Percentiles rank a stretch among this genome's conserved stretches.
phyloP scores from a whole-genome alignment of 1,140 invertebrate species.

The Ostrea denselamellosa region DNA sequence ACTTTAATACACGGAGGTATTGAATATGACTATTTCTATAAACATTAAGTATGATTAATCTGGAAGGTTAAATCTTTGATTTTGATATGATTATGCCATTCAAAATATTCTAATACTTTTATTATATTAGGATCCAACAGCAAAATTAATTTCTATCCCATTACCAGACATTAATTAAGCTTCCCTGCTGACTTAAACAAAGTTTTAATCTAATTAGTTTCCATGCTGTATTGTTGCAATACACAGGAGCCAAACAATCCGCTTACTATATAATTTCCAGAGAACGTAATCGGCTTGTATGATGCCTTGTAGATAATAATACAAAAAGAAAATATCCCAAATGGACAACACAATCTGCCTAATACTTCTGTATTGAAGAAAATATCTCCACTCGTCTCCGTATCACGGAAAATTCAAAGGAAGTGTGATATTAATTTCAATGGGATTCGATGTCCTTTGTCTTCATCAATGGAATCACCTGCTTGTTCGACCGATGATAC shows the following conservation, averaged over 20 bases:
- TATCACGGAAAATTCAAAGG: slow-evolving; percentile 5
- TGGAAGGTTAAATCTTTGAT: slow-evolving; percentile 14
- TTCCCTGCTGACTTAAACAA: slow-evolving; percentile 16
- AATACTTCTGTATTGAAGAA: slow-evolving; percentile 10
- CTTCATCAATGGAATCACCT: slow-evolving; percentile 22
- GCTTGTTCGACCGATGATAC: background rate
- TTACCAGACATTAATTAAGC: slow-evolving; percentile 30
- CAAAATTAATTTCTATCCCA: slow-evolving; percentile 4
- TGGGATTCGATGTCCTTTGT: slow-evolving; percentile 1
- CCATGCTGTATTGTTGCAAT: slow-evolving; percentile 24
- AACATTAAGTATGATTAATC: too few species aligned
- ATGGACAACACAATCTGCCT: slow-evolving; percentile 13
- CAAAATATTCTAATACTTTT: slow-evolving; percentile 15
- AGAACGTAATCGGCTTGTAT: slow-evolving; percentile 1
- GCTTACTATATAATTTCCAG: slow-evolving; percentile 30
- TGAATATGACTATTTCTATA: too few species aligned
- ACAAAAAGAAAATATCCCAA: slow-evolving; percentile 36
- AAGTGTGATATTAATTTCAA: background rate
- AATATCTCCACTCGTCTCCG: background rate
- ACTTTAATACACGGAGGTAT: too few species aligned
- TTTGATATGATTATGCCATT: slow-evolving; percentile 5
- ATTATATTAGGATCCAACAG: background rate
- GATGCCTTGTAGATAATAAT: slow-evolving; percentile 24
- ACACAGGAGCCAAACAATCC: background rate
- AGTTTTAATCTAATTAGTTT: slow-evolving; percentile 36